Evolutionary conservation across 2,888 invertebrate species (phyloP), one percentile per base, ranked within the genome.

Genomic region (Drosophila hawaiiensis): DNA sequence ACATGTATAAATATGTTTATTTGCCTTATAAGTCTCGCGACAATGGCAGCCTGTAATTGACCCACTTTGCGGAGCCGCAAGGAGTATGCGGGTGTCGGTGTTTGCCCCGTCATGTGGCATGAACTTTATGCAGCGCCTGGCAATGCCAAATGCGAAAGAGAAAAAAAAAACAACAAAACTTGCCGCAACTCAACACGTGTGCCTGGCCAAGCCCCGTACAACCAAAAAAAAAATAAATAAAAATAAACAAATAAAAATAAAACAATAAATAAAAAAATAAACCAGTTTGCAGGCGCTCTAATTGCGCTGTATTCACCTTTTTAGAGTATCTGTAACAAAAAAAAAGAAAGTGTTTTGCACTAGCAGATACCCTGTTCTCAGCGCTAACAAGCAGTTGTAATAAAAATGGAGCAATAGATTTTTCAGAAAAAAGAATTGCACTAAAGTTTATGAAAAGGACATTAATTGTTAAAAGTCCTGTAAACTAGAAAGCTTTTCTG

Each of bases 21-120:
- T 33, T 65, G 54, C 72, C 65, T 69, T 67, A 72, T 69, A 73
- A 68, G 74, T 74, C 73, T 58, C 75, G 79, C 86, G 82, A 83
- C 83, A 84, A 84, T 73, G 76, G 76, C 76, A 83, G 88, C 81
- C 81, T 85, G 85, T 84, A 89, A 89, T 89, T 89, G 88, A 89
- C 88, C 88, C 88, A 89, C 80, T 88, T 88, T 47, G 25, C 47
- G 66, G 60, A 43, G 53, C 25, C 55, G 52, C 66, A 54, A 68
- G 54, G 80, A 56, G 65, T 60, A 66, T 53, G 67, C 79, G 74
- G 76, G 65, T 66, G 73, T 31, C 66, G 58, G 53, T 37, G 49
- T 25, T 19, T 39, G 54, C 56, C 63, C 62, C 65, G 73, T 56
- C 73, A 65, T 71, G 73, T 63, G 72, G 68, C 73, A 62, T 79